Evolutionary conservation across 2,113 vertebrate species (phyloP).

Genomic region (Platycercus adscitus): DNA sequence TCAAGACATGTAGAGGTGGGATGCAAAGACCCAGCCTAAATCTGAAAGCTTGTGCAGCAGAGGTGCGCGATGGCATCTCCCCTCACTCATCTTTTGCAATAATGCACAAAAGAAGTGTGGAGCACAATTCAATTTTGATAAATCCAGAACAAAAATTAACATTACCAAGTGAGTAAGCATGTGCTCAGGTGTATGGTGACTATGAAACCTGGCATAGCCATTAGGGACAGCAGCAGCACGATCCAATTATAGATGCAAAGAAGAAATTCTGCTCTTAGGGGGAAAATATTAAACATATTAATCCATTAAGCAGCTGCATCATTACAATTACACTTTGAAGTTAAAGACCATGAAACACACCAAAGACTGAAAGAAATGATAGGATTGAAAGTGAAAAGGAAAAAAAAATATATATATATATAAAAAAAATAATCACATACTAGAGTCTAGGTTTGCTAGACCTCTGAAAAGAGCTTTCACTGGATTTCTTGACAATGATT

Average conservation of each 20-base stretch:
- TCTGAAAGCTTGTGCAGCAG: neutral
- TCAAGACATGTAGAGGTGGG: neutral
- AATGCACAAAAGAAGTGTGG: neutral
- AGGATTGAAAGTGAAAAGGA: neutral
- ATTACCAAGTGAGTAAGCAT: conserved; percentile 44
- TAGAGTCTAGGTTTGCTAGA: neutral
- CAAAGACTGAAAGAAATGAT: conserved; percentile 1
- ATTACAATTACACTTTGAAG: conserved; percentile 65
- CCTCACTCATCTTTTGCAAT: conserved; percentile 21
- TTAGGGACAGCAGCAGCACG: conserved; percentile 34
- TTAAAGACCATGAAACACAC: conserved; percentile 46
- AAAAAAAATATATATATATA: too few species aligned
- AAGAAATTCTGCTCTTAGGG: conserved; percentile 61
- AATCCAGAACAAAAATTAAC: conserved; percentile 49
- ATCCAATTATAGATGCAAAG: conserved; percentile 63
- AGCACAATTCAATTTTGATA: conserved; percentile 48
- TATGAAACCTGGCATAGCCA: conserved; percentile 32
- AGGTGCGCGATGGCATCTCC: conserved; percentile 9
- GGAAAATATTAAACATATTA: conserved; percentile 51
- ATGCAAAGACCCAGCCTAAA: conserved; percentile 11
- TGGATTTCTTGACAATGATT: neutral
- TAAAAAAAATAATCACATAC: neutral
- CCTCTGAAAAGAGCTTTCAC: neutral
- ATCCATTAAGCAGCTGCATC: conserved; percentile 57
- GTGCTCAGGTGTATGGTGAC: conserved; percentile 41